A percentile compares a stretch with the other conserved stretches of the same genome.
Evolutionary conservation across 2,888 invertebrate genomes (phyloP).

Genomic region (Muschampia plurimacula): DNA sequence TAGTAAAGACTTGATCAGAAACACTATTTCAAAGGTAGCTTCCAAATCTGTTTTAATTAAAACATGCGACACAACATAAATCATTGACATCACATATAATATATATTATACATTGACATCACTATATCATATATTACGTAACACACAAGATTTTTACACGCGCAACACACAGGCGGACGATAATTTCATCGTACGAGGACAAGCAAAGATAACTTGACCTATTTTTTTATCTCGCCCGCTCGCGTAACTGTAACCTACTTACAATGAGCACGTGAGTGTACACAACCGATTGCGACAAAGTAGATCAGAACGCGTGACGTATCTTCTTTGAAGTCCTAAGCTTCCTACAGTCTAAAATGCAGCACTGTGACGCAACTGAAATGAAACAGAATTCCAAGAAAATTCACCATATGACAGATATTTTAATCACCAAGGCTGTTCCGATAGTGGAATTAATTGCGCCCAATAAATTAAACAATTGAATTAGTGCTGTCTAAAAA

Average conservation of each 20-base stretch:
- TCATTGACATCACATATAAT: slow-evolving; percentile 44
- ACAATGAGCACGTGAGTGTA: slow-evolving; percentile 64
- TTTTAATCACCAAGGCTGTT: slow-evolving; percentile 20
- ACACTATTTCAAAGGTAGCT: background rate
- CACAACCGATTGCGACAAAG: slow-evolving; percentile 62
- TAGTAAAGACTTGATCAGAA: background rate
- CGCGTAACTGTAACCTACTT: slow-evolving; percentile 80
- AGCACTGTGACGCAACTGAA: slow-evolving; percentile 53
- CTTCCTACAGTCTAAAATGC: slow-evolving; percentile 49
- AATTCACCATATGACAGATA: slow-evolving; percentile 17
- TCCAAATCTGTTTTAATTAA: slow-evolving; percentile 10
- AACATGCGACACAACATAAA: slow-evolving; percentile 22
- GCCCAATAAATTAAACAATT: slow-evolving; percentile 2
- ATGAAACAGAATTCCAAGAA: slow-evolving; percentile 33
- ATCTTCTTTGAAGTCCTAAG: slow-evolving; percentile 54
- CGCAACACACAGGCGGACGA: slow-evolving; percentile 72
- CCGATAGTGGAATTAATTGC: background rate
- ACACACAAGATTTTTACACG: slow-evolving; percentile 66
- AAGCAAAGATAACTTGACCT: slow-evolving; percentile 84
- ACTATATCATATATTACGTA: slow-evolving; percentile 62
- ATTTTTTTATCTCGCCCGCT: slow-evolving; percentile 82
- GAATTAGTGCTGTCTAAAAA: slow-evolving; percentile 29
- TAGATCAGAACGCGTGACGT: slow-evolving; percentile 57
- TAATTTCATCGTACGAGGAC: slow-evolving; percentile 84
- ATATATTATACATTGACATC: slow-evolving; percentile 41